These are phyloP conservation scores for Lacerta viridis DNA, from an alignment of 2,797 vertebrate species.

Conservation along the genomic window DNA sequence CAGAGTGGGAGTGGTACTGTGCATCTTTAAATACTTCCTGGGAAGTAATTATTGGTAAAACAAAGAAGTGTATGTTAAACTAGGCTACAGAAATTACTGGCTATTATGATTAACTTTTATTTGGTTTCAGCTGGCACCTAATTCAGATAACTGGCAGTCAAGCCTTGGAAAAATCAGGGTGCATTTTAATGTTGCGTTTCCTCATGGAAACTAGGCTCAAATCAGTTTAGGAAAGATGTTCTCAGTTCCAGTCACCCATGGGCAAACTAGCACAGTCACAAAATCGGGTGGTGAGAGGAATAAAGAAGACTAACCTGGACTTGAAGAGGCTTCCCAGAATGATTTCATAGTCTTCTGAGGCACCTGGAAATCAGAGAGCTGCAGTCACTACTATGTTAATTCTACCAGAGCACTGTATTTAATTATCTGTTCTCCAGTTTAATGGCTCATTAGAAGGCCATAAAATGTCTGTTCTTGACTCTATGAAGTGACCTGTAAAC, in stretches of 20 bases:
- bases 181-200: not conserved
- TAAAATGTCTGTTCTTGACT: constrained; percentile 75
- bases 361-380: constrained; percentile 85
- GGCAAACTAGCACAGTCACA: constrained; percentile 55
- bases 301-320: constrained; percentile 84
- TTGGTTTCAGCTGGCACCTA: not conserved
- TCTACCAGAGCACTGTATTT: constrained; percentile 67
- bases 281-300: not conserved
- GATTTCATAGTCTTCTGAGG: constrained; percentile 86
- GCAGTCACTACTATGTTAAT: constrained; percentile 78
- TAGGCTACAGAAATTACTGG: not conserved
- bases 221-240: not conserved
- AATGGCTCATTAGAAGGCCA: constrained; percentile 77
- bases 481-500: constrained; percentile 78
- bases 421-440: constrained; percentile 78
- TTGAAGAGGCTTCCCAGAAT: constrained; percentile 82
- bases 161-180: not conserved
- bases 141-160: not conserved
- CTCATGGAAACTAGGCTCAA: not conserved
- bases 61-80: not conserved
- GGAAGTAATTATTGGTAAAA: not conserved
- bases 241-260: not conserved
- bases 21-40: not conserved
- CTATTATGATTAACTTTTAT: not conserved
- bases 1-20: no score